Percentiles rank a stretch among this genome's conserved stretches.
phyloP scores from a whole-genome alignment of 2,888 invertebrate species.

The Lapara coniferarum region DNA sequence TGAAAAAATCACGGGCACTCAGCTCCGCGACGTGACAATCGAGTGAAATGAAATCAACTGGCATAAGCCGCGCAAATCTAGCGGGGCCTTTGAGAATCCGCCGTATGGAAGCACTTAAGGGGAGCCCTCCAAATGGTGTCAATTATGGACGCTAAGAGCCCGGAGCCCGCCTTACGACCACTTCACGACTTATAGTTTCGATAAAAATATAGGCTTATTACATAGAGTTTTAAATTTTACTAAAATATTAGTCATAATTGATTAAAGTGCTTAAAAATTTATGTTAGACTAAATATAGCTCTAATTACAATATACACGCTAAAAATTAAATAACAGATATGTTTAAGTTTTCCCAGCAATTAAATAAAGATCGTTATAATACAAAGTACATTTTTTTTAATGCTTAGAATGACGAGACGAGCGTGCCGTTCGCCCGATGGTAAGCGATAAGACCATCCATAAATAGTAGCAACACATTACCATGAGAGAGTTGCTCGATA shows the following conservation, averaged over 20 bases:
- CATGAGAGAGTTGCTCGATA: no score
- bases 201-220: not conserved
- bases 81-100: slow-evolving; percentile 62
- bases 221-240: not conserved
- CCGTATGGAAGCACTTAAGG: slow-evolving; percentile 74
- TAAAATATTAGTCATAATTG: not conserved
- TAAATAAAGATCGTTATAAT: no score
- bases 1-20: slow-evolving; percentile 75
- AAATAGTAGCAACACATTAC: no score
- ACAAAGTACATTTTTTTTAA: no score
- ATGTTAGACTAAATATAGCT: not conserved
- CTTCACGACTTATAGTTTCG: slow-evolving; percentile 1
- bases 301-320: no score
- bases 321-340: no score
- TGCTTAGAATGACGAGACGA: no score
- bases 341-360: no score
- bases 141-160: slow-evolving; percentile 79
- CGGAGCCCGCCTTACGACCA: slow-evolving; percentile 27
- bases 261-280: not conserved
- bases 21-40: slow-evolving; percentile 75
- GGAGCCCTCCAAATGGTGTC: slow-evolving; percentile 75
- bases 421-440: no score
- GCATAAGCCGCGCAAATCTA: slow-evolving; percentile 80
- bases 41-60: slow-evolving; percentile 77
- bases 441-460: no score